Base-by-base conservation (phyloP, 1,140 invertebrate species). In the Drosophila neocordata region DNA sequence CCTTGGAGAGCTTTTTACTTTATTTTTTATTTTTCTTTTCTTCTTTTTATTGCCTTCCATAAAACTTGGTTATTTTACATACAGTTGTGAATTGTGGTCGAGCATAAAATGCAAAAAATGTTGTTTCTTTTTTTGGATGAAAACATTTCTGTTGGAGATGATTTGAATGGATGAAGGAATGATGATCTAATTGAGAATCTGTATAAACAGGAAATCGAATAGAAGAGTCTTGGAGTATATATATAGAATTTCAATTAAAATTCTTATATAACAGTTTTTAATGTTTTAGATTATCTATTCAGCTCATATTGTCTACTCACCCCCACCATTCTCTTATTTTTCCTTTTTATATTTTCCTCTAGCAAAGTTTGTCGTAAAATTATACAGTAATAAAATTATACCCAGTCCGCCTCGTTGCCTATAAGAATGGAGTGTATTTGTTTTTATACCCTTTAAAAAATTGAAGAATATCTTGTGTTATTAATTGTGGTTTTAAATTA, bases 1-100 rank as follows among this genome's bases (percentile, higher is more conserved):
- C 27, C 31, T 48, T 48, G 41, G 59, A 22, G 35, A 15, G 60
- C 69, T 48, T 41, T 69, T 77, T 41, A 13, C 5, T 41, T 41
- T 8, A 2, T 3, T 48, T 48, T 48, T 11, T 48, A 8, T 20
- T 48, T 11, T 44, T 1, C 15, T 15, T 1, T 15, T 44, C 15
- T 7, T 20, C 2, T 69, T 77, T 52, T 35, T 69, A 61, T 48
- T 44, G 62, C 15, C 15, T 20, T 18, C 7, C 41, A 48, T 48
- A 48, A 48, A 48, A 48, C 15, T 48, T 48, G 41, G 8, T 48
- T 48, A 48, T 18, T 48, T 48, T 48, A 48, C 41, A 48, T 48
- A 48, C 15, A 48, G 41, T 48, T 48, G 41, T 48, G 41, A 48
- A 48, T 48, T 48, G 41, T 48, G 41, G 41, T 48, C 41, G 8